Conservation (phyloP, 53 echinoderm and acorn worm species). For the Apostichopus leukothele region DNA sequence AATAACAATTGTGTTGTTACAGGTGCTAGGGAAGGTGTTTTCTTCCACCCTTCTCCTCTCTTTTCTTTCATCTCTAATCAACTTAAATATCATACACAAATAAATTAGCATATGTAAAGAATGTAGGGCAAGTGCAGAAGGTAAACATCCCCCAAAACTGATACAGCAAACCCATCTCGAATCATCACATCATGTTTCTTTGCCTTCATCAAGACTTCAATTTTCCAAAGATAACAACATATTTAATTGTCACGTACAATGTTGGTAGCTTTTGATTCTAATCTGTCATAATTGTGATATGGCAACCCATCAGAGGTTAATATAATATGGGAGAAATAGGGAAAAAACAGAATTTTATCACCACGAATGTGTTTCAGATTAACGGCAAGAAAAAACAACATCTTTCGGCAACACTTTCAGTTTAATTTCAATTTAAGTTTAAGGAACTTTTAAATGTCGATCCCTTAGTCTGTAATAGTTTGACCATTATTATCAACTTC, state of each 20-base stretch:
- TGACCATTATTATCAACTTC: too few relatives aligned
- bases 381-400: too few relatives aligned
- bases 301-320: too few relatives aligned
- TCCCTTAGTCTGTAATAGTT: too few relatives aligned
- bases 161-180: background rate
- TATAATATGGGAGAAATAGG: too few relatives aligned
- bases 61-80: background rate
- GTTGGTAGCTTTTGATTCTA: too few relatives aligned
- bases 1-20: constrained; percentile 18
- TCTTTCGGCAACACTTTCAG: too few relatives aligned
- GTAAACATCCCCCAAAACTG: constrained; percentile 4
- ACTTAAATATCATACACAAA: constrained; percentile 1
- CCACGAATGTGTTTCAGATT: too few relatives aligned
- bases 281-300: too few relatives aligned
- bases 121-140: constrained; percentile 11
- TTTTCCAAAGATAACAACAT: background rate
- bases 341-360: too few relatives aligned
- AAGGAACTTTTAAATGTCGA: too few relatives aligned
- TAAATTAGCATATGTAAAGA: background rate
- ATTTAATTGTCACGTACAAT: constrained; percentile 1
- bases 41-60: background rate
- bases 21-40: background rate
- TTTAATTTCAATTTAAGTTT: too few relatives aligned
- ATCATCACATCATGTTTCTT: background rate
- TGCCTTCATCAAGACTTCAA: background rate